Evolutionary conservation across 92 coral and sea anemone species (phyloP).

Genomic region (Diadumene lineata): DNA sequence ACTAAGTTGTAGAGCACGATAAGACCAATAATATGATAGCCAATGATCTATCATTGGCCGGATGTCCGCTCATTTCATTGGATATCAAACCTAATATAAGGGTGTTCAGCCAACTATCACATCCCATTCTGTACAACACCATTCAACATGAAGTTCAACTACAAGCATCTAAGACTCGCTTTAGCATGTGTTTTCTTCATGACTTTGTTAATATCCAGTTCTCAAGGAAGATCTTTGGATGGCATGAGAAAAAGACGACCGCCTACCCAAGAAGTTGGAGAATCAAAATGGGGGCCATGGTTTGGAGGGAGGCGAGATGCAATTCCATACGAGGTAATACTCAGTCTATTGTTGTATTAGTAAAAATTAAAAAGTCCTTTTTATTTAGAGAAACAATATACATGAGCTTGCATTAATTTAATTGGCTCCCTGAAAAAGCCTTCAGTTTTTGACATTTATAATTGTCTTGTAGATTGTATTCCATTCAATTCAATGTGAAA

Average conservation of each 20-base stretch:
- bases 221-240: not conserved
- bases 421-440: too few species aligned
- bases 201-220: not conserved
- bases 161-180: not conserved
- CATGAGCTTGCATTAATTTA: too few species aligned
- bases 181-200: not conserved
- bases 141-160: conserved; percentile 1
- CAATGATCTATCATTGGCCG: conserved; percentile 20
- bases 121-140: not conserved
- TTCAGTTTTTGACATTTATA: too few species aligned
- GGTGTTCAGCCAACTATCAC: not conserved
- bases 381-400: too few species aligned
- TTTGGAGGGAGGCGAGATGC: too few species aligned
- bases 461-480: too few species aligned
- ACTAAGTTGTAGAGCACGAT: conserved; percentile 6
- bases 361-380: too few species aligned
- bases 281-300: not conserved
- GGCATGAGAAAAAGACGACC: not conserved
- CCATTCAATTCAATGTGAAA: too few species aligned
- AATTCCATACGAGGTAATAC: too few species aligned
- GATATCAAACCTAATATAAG: conserved; percentile 11
- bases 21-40: conserved; percentile 15
- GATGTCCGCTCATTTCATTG: conserved; percentile 33
- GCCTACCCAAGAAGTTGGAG: not conserved
- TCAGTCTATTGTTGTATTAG: too few species aligned